phyloP scores from a whole-genome alignment of 2,113 vertebrate genomes.

The Dipodomys spectabilis region DNA sequence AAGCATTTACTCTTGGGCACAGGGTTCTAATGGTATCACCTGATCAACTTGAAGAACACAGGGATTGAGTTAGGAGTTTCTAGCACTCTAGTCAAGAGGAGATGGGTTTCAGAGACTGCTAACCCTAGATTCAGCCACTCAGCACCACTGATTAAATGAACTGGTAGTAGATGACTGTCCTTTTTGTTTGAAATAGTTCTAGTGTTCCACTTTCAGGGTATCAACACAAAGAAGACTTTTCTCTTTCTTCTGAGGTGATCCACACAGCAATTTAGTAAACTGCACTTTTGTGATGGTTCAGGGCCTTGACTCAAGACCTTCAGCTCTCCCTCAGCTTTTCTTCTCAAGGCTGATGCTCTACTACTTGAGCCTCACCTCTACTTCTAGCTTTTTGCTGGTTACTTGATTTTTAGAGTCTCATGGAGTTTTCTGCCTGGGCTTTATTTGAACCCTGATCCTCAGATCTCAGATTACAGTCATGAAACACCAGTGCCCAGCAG shows the following conservation, averaged over 20 bases:
- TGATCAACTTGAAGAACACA: background rate
- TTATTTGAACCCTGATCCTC: no score
- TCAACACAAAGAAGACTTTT: background rate
- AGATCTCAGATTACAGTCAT: no score
- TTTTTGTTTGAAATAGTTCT: background rate
- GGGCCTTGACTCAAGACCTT: no score
- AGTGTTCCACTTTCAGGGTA: background rate
- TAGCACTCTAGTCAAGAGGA: background rate
- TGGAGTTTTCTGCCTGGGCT: no score
- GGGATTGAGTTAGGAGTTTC: background rate
- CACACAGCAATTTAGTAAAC: background rate
- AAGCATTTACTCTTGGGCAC: background rate
- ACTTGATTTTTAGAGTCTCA: no score
- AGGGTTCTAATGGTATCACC: background rate
- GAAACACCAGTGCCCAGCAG: no score
- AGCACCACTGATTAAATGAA: background rate
- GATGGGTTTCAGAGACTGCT: background rate
- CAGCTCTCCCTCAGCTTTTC: no score
- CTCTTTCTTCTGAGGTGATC: conserved; percentile 1
- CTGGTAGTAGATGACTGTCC: no score
- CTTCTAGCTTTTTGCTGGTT: no score
- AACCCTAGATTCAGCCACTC: background rate
- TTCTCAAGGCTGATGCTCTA: no score
- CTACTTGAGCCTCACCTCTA: no score
- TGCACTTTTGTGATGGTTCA: background rate